phyloP scores from a whole-genome alignment of 2,113 vertebrate genomes.

The Nothobranchius furzeri region DNA sequence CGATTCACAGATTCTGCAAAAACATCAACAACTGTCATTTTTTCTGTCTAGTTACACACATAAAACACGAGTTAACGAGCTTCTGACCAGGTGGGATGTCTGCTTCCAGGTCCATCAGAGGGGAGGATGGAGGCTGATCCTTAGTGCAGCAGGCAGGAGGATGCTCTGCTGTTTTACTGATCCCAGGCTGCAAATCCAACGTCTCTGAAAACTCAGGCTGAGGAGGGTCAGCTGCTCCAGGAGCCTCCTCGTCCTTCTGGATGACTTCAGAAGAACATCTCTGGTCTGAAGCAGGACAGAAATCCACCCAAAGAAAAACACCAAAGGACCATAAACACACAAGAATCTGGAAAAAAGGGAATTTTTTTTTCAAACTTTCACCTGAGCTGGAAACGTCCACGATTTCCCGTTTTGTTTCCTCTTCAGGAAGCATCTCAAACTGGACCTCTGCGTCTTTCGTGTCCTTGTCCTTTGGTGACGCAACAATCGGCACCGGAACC shows the following conservation, averaged over 20 bases:
- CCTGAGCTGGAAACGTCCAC: conserved; percentile 83
- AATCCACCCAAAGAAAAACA: too few relatives aligned
- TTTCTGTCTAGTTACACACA: background rate
- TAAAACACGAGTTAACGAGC: background rate
- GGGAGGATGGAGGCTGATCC: conserved; percentile 67
- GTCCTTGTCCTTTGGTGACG: conserved; percentile 82
- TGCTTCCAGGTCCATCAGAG: conserved; percentile 87
- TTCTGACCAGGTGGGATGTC: conserved; percentile 88
- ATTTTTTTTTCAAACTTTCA: conserved; percentile 31
- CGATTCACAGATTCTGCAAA: conserved; percentile 53
- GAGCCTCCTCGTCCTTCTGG: conserved; percentile 78
- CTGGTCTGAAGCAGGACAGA: conserved; percentile 76
- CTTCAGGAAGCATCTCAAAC: conserved; percentile 39
- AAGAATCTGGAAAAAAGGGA: background rate
- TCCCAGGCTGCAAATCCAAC: conserved; percentile 68
- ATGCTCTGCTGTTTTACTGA: conserved; percentile 44
- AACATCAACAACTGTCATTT: background rate
- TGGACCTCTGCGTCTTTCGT: conserved; percentile 78
- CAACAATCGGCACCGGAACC: conserved; percentile 89
- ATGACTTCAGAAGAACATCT: conserved; percentile 84
- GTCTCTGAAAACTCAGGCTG: background rate
- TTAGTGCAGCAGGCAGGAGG: conserved; percentile 56
- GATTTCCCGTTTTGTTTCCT: conserved; percentile 81
- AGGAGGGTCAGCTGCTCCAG: conserved; percentile 10
- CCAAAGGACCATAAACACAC: too few relatives aligned